Evolutionary conservation across 1,140 invertebrate species (phyloP).

Genomic region (Hylaeus anthracinus): DNA sequence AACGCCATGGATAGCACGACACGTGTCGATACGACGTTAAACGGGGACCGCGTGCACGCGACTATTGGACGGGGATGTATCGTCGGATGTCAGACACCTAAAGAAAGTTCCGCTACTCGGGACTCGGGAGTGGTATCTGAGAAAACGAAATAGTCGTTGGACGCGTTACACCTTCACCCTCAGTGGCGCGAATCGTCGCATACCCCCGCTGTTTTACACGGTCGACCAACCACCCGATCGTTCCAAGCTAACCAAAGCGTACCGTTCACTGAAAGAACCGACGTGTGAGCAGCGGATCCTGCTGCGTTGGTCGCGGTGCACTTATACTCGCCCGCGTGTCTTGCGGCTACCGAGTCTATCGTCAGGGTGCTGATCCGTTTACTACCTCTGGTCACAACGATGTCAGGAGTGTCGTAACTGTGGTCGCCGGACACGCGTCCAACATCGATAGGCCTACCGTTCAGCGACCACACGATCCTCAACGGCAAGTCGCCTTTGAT

Average conservation of each 20-base stretch:
- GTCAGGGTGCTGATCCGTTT: constrained; percentile 87
- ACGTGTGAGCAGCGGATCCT: constrained; percentile 84
- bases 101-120: not conserved
- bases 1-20: constrained; percentile 20
- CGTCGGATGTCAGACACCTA: not conserved
- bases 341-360: constrained; percentile 85
- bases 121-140: not conserved
- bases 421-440: constrained; percentile 65
- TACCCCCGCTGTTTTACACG: constrained; percentile 33
- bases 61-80: no score
- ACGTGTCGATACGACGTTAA: not conserved
- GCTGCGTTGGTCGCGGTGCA: constrained; percentile 87
- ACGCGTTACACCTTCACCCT: constrained; percentile 21
- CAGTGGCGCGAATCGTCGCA: constrained; percentile 20
- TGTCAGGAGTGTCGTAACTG: constrained; percentile 78
- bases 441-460: constrained; percentile 74
- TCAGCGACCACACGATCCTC: constrained; percentile 88
- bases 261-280: constrained; percentile 89
- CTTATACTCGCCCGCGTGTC: constrained; percentile 88
- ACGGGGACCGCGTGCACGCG: not conserved
- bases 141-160: not conserved
- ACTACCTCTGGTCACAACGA: constrained; percentile 84
- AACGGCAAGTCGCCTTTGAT: constrained; percentile 89
- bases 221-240: constrained; percentile 53
- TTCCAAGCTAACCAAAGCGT: constrained; percentile 49